phyloP scores from a whole-genome alignment of 2,888 invertebrate species.

The Ophraella communa region DNA sequence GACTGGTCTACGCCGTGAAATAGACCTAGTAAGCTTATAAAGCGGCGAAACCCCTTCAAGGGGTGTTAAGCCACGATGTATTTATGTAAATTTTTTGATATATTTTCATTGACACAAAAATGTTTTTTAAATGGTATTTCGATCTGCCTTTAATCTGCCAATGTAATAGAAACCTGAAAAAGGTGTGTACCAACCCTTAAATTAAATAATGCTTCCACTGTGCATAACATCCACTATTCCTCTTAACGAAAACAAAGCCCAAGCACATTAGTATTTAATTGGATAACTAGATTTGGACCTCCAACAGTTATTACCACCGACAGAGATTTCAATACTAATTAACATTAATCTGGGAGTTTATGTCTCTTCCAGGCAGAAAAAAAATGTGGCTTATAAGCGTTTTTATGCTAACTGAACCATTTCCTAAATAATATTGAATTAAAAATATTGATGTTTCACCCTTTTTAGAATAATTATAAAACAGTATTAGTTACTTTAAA shows the following conservation, averaged over 20 bases:
- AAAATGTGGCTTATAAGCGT: background rate
- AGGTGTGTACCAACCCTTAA: background rate
- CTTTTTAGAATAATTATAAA: no score
- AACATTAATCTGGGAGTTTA: slow-evolving; percentile 1
- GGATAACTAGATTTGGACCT: slow-evolving; percentile 8
- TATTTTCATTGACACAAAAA: no score
- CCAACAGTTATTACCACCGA: background rate
- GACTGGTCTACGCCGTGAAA: no score
- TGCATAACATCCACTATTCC: background rate
- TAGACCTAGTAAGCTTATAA: no score
- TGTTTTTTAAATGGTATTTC: no score
- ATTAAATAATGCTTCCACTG: background rate
- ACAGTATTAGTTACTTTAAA: no score
- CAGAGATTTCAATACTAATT: background rate
- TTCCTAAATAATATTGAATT: background rate
- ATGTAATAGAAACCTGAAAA: no score
- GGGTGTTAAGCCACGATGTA: no score
- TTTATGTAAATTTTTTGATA: no score
- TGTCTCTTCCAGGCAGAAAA: background rate
- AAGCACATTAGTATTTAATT: slow-evolving; percentile 3
- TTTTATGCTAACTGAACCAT: background rate
- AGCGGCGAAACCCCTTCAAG: no score
- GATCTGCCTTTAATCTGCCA: no score
- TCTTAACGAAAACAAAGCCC: slow-evolving; percentile 1
- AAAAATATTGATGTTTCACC: no score